Conservation (phyloP, 2,888 invertebrate species). For the Pandemis cinnamomeana region DNA sequence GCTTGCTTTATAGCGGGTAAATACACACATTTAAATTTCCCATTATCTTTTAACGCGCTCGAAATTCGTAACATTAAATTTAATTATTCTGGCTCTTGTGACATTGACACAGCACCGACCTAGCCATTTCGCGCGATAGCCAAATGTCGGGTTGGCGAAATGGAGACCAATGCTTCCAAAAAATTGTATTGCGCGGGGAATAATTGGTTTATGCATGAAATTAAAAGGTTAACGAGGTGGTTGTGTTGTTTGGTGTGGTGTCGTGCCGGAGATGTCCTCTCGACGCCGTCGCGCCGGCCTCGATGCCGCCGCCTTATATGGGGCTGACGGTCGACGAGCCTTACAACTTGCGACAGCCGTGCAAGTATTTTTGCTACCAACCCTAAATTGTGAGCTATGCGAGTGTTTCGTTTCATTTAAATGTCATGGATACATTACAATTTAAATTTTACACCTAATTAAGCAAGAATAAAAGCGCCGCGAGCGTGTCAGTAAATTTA, state of each 20-base stretch:
- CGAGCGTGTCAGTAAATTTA: background rate
- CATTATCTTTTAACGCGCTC: conserved; percentile 4
- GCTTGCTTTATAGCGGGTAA: background rate
- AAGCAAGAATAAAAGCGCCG: conserved; percentile 30
- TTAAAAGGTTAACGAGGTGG: conserved; percentile 60
- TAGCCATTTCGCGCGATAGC: conserved; percentile 34
- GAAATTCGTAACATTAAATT: conserved; percentile 27
- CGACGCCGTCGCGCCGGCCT: conserved; percentile 59
- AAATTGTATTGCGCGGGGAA: conserved; percentile 28
- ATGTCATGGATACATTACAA: conserved; percentile 41
- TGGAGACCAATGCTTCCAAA: conserved; percentile 32
- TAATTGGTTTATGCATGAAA: conserved; percentile 42
- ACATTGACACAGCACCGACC: conserved; percentile 30
- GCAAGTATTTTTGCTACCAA: conserved; percentile 69
- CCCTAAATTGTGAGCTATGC: conserved; percentile 68
- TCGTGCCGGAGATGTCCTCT: conserved; percentile 55
- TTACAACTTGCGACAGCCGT: conserved; percentile 58
- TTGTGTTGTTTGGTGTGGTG: conserved; percentile 33
- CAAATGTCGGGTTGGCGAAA: conserved; percentile 31
- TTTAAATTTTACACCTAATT: conserved; percentile 40
- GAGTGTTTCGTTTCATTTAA: conserved; percentile 39
- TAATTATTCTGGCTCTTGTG: conserved; percentile 22
- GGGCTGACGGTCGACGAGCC: conserved; percentile 68
- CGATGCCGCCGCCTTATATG: conserved; percentile 74
- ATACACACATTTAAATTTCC: background rate